Percentiles rank a stretch among this genome's conserved stretches.
Evolutionary conservation across 2,888 invertebrate genomes (phyloP).

Genomic region (Cheilosia variabilis): DNA sequence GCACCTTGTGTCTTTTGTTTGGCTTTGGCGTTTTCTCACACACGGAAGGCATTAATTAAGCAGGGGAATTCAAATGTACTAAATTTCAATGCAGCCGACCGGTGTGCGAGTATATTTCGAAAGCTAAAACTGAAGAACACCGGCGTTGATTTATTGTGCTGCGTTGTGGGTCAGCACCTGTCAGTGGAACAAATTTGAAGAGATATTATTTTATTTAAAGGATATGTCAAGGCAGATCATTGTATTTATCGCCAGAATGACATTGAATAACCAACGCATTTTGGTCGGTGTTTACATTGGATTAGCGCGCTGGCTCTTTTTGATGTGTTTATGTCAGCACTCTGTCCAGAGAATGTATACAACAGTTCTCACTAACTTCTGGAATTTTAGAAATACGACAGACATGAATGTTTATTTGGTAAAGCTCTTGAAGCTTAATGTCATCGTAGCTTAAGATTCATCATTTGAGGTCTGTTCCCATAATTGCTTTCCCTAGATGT

Average conservation of each 20-base stretch:
- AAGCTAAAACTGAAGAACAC: slow-evolving; percentile 26
- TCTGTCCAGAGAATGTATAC: too few species aligned
- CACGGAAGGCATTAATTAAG: slow-evolving; percentile 68
- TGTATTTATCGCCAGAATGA: slow-evolving; percentile 36
- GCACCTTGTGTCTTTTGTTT: slow-evolving; percentile 56
- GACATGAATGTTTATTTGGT: too few species aligned
- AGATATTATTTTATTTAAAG: slow-evolving; percentile 14
- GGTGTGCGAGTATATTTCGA: slow-evolving; percentile 29
- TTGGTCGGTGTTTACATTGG: too few species aligned
- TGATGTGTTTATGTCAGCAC: too few species aligned
- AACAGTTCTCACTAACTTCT: too few species aligned
- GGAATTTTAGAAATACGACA: too few species aligned
- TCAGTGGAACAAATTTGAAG: slow-evolving; percentile 42
- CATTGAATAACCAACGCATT: slow-evolving; percentile 14
- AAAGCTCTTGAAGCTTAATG: too few species aligned
- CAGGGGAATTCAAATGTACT: slow-evolving; percentile 26
- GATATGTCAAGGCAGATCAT: slow-evolving; percentile 38
- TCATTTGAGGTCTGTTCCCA: too few species aligned
- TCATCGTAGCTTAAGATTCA: too few species aligned
- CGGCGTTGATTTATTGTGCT: slow-evolving; percentile 42
- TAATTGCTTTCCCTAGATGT: too few species aligned
- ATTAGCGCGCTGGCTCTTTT: too few species aligned
- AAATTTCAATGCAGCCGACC: slow-evolving; percentile 44
- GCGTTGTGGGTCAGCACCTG: slow-evolving; percentile 49
- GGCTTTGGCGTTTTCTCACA: slow-evolving; percentile 52